Base-by-base conservation (phyloP, 2,797 vertebrate species). In the Oreochromis grahami region DNA sequence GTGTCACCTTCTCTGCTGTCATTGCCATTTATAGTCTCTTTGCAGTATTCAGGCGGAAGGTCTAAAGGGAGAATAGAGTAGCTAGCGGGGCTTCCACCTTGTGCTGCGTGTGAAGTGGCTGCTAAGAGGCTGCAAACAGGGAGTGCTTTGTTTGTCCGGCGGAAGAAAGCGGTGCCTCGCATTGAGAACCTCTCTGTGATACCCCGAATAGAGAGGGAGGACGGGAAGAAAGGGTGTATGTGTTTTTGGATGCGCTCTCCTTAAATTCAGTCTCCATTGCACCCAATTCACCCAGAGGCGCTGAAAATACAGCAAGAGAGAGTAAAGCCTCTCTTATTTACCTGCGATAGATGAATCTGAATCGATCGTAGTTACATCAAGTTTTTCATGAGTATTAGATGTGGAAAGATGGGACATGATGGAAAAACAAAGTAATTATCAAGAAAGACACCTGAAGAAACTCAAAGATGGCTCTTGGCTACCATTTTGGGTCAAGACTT, bases 61-160 rank as follows among this genome's bases (percentile, higher is more conserved):
- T 76, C 76, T 68, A 87, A 68, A 15, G 87, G 82, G 81, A 84
- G 84, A 91, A 90, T 63, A 55, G 86, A 79, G 80, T 1, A 38
- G 78, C 87, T 83, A 2, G 87, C n/a, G 32, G 90, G 87, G 88
- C 88, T 89, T 94, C 95, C 91, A 94, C 95, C 93, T 94, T 94
- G 93, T 84, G 89, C 90, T 87, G 93, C 3, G 92, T 95, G 94
- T 96, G 96, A 95, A 97, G 96, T 96, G 96, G 96, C 97, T 97
- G 96, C 95, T 95, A 96, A 96, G 92, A 94, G 93, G 85, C 94
- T 92, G 93, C 2, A 79, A 95, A 96, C 96, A 96, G 93, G 91
- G 89, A 90, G 86, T 2, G 89, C 95, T 96, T 96, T 96, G 96
- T 96, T 85, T 86, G 88, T 55, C 78, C 92, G 58, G 88, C 80